A percentile compares a stretch with the other conserved stretches of the same genome.
Conservation (phyloP, 1,140 invertebrate genomes). For the Cardiocondyla obscurior region DNA sequence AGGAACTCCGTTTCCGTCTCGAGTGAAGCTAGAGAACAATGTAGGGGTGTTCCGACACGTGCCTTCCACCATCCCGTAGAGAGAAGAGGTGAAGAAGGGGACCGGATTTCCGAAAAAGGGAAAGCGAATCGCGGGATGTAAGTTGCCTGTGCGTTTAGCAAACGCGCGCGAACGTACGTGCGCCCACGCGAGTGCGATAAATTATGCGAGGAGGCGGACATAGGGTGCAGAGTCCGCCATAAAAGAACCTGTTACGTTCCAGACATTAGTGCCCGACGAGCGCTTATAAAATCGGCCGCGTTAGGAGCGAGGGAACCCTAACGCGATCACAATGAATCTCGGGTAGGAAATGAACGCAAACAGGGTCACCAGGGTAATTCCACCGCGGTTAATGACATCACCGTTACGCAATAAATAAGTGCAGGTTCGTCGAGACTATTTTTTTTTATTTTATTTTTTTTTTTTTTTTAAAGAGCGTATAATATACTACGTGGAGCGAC, state of each 20-base stretch:
- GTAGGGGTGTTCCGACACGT: background rate
- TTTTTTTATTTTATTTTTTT: no score
- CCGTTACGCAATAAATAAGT: conserved; percentile 59
- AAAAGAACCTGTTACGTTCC: conserved; percentile 78
- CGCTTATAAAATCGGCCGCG: conserved; percentile 52
- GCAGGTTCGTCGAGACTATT: background rate
- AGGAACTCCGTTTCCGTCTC: conserved; percentile 13
- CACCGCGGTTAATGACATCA: conserved; percentile 48
- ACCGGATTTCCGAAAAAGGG: conserved; percentile 82
- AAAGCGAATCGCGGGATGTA: conserved; percentile 74
- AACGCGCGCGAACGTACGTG: background rate
- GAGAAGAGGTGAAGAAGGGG: conserved; percentile 60
- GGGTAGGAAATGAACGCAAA: conserved; percentile 45
- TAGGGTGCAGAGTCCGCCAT: conserved; percentile 61
- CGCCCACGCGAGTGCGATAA: conserved; percentile 73
- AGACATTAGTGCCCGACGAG: conserved; percentile 67
- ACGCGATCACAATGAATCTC: conserved; percentile 15
- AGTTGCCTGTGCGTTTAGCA: conserved; percentile 66
- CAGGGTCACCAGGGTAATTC: conserved; percentile 48
- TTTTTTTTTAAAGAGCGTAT: conserved; percentile 6
- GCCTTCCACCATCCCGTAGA: conserved; percentile 5
- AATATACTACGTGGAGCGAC: background rate
- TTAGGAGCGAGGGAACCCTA: background rate
- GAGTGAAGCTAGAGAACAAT: background rate
- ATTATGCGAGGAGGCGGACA: conserved; percentile 72